These are phyloP conservation scores for Struthidea cinerea DNA, from an alignment of 2,113 vertebrate species.

Conservation along the genomic window DNA sequence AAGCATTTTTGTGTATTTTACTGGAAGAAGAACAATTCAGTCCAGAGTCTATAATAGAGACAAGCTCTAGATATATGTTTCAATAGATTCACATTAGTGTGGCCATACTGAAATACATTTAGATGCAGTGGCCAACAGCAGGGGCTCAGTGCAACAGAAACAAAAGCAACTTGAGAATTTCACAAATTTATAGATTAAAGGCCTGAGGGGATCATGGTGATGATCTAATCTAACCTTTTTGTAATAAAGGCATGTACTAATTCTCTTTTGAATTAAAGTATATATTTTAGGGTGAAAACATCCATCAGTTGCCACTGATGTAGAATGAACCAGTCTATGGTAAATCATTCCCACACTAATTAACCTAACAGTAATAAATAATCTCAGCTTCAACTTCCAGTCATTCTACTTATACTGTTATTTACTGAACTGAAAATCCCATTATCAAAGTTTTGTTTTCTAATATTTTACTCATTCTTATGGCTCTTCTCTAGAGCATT, in stretches of 20 bases:
- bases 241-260: neutral
- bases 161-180: neutral
- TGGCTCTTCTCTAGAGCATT: neutral
- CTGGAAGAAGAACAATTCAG: neutral
- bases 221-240: neutral
- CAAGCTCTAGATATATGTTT: neutral
- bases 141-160: neutral
- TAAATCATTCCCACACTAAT: conserved; percentile 13
- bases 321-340: neutral
- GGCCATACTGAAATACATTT: neutral
- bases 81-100: neutral
- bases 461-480: neutral
- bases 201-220: neutral
- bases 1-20: neutral
- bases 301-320: neutral
- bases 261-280: conserved; percentile 11
- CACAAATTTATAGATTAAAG: neutral
- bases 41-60: neutral
- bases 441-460: conserved; percentile 18
- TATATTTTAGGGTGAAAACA: neutral
- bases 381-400: neutral
- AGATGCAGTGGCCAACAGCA: neutral
- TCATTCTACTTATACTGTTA: neutral
- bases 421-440: neutral
- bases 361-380: neutral